Percentiles rank a stretch among this genome's conserved stretches.
phyloP scores from a whole-genome alignment of 2,797 vertebrate genomes.

The Gambelia wislizenii region DNA sequence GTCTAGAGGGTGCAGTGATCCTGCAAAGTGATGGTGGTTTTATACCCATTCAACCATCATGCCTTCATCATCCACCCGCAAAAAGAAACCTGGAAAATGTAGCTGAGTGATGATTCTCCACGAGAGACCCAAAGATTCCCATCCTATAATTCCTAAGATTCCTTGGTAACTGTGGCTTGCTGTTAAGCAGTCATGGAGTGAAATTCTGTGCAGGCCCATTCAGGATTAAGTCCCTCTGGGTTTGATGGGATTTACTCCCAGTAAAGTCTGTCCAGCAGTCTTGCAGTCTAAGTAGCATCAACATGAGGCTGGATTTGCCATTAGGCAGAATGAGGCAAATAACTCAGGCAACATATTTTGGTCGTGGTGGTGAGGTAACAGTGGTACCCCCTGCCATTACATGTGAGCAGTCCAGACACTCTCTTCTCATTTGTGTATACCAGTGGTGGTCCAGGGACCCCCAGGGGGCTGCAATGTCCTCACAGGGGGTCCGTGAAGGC shows the following conservation, averaged over 20 bases:
- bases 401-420: too few relatives aligned
- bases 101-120: background rate
- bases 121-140: background rate
- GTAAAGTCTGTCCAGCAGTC: background rate
- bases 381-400: background rate
- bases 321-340: background rate
- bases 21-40: too few relatives aligned
- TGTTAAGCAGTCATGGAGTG: too few relatives aligned
- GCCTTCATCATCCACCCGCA: too few relatives aligned
- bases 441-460: too few relatives aligned
- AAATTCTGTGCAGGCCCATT: background rate
- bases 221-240: background rate
- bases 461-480: too few relatives aligned
- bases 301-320: too few relatives aligned
- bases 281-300: background rate
- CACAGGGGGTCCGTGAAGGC: too few relatives aligned
- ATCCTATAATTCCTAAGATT: background rate
- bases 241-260: background rate
- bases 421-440: too few relatives aligned
- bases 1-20: background rate
- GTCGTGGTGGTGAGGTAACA: background rate
- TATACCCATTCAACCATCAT: too few relatives aligned
- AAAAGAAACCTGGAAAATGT: background rate
- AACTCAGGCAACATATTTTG: background rate
- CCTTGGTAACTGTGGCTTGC: background rate